Percentiles rank a stretch among this genome's conserved stretches.
These are phyloP conservation scores for Erethizon dorsatum DNA, from an alignment of 2,797 vertebrate species.

Conservation along the genomic window DNA sequence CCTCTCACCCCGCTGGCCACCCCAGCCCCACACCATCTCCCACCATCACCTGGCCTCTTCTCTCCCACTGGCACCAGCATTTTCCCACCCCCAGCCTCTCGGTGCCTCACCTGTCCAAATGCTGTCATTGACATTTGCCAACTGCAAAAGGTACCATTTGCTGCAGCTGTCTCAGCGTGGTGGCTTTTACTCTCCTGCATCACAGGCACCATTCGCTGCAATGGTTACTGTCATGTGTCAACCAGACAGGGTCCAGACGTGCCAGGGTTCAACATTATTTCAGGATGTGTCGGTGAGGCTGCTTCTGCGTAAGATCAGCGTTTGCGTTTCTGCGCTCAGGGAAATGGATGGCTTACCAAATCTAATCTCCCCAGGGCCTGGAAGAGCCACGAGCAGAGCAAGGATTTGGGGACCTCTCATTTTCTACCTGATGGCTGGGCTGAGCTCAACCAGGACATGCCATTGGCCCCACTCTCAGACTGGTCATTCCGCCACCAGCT, in stretches of 20 bases:
- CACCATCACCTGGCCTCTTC: not conserved
- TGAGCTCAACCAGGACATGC: not conserved
- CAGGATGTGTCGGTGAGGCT: not conserved
- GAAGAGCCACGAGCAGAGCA: not conserved
- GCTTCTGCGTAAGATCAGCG: not conserved
- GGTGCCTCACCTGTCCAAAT: not conserved
- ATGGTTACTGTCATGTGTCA: not conserved
- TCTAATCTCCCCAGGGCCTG: not conserved
- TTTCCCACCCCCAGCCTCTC: not conserved
- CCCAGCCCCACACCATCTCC: not conserved
- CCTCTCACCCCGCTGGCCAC: no score
- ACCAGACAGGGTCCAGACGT: no score
- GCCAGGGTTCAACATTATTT: not conserved
- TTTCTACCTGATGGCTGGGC: not conserved
- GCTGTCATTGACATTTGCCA: not conserved
- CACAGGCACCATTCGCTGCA: rapidly evolving
- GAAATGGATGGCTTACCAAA: not conserved
- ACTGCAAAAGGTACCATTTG: rapidly evolving
- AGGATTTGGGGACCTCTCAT: not conserved
- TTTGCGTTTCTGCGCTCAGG: not conserved
- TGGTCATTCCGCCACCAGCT: not conserved
- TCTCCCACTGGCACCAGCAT: not conserved
- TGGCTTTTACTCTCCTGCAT: rapidly evolving
- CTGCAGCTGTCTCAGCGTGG: no score
- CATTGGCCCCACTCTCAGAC: not conserved